Base-by-base conservation (phyloP, 2,888 invertebrate genomes). In the Leptodirus hochenwartii region DNA sequence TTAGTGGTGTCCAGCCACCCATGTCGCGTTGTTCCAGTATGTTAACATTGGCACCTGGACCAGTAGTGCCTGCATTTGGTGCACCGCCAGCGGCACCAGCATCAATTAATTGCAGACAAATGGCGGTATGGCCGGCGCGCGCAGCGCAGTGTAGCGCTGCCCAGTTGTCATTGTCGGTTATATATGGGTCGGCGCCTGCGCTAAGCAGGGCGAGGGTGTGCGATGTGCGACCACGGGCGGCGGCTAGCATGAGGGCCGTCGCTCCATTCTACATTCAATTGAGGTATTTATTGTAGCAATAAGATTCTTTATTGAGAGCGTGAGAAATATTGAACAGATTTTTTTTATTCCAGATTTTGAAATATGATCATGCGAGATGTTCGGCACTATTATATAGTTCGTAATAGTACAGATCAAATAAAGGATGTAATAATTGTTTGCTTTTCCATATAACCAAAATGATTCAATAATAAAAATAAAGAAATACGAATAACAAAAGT, bases 1-100 rank as follows among this genome's bases (percentile, higher is more conserved):
- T 88, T 31, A 98, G 64, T 0, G 95, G 70, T 3, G 91, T 82
- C 96, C 96, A 98, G 20, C 88, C 90, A 41, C 91, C 91, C 49
- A 54, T 51, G 37, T 56, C 56, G 22, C 54, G 69, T 37, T 87
- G 80, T 48, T 93, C 88, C 34, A 91, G 65, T 35, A 72, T n/a
- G n/a, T n/a, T n/a, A n/a, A n/a, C n/a, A n/a, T n/a, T n/a, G n/a
- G n/a, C n/a, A n/a, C n/a, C n/a, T 69, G n/a, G n/a, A n/a, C n/a
- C n/a, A n/a, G n/a, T n/a, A n/a, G 36, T 87, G 80, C 48, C 93
- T 87, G 34, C 91, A 65, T 35, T 71, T n/a, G n/a, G n/a, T n/a
- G n/a, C n/a, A n/a, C n/a, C n/a, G n/a, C n/a, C n/a, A n/a, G n/a
- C 67, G 10, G 84, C 85, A 30, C 81, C 82, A 49, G 80, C 77